Conservation (phyloP, 2,888 invertebrate genomes). For the Celastrina argiolus region DNA sequence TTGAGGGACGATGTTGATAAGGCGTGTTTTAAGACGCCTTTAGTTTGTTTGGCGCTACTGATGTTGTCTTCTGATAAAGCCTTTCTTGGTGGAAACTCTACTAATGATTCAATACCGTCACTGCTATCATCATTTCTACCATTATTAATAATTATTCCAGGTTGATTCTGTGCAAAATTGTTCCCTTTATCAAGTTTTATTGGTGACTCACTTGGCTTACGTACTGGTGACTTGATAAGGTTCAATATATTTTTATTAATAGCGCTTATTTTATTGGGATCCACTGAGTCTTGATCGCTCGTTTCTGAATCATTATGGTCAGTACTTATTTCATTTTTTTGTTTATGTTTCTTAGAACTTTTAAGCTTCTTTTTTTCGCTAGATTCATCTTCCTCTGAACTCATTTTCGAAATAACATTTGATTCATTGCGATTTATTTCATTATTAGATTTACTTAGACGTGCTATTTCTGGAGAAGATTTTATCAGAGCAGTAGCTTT, state of each 20-base stretch:
- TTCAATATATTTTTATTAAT: conserved; percentile 48
- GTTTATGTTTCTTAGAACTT: conserved; percentile 27
- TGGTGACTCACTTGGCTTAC: conserved; percentile 40
- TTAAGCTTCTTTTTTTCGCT: conserved; percentile 21
- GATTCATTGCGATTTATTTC: conserved; percentile 14
- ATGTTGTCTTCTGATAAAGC: conserved; percentile 48
- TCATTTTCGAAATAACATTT: conserved; percentile 19
- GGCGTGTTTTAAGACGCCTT: conserved; percentile 78
- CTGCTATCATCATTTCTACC: conserved; percentile 41
- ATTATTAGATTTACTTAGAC: conserved; percentile 32
- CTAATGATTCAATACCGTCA: conserved; percentile 48
- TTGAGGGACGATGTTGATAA: conserved; percentile 73
- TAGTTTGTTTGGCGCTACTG: conserved; percentile 55
- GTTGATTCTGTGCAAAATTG: conserved; percentile 26
- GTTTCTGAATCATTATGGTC: conserved; percentile 43
- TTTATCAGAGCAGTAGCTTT: conserved; percentile 52
- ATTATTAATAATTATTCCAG: not conserved
- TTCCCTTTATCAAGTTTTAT: conserved; percentile 29
- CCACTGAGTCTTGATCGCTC: conserved; percentile 42
- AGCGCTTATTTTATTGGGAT: conserved; percentile 36
- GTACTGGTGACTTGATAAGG: conserved; percentile 59
- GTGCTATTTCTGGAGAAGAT: conserved; percentile 47
- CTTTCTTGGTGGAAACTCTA: conserved; percentile 44
- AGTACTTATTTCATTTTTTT: conserved; percentile 29
- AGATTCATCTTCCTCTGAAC: not conserved